phyloP scores from a whole-genome alignment of 2,113 vertebrate genomes.

The Nicator chloris region DNA sequence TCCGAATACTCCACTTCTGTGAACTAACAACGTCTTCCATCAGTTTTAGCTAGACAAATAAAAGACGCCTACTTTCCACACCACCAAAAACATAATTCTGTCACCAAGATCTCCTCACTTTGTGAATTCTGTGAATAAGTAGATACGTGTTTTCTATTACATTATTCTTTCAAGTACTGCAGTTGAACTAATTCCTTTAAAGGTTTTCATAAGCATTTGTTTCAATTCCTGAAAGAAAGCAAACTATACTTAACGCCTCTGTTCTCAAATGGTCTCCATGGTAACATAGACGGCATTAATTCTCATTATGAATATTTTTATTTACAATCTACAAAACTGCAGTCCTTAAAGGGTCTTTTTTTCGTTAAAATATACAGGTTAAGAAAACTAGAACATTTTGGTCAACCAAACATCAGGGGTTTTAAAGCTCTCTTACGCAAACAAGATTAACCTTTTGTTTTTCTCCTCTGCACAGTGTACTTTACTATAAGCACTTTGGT shows the following conservation, averaged over 20 bases:
- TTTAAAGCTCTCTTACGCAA: neutral
- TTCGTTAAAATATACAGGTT: constrained; percentile 12
- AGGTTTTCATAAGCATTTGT: neutral
- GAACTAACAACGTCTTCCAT: neutral
- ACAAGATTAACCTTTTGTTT: neutral
- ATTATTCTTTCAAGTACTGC: neutral
- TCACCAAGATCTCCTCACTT: neutral
- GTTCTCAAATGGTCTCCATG: constrained; percentile 33
- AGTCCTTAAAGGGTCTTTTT: neutral
- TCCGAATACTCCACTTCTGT: neutral
- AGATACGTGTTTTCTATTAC: neutral
- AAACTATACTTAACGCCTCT: constrained; percentile 26
- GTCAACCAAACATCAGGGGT: neutral
- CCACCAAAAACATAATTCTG: neutral
- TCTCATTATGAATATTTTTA: constrained; percentile 11
- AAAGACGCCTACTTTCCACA: neutral
- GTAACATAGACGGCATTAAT: constrained; percentile 22
- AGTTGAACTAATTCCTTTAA: neutral
- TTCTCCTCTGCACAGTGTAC: neutral
- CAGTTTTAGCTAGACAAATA: neutral
- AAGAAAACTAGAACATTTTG: neutral
- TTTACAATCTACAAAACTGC: constrained; percentile 1
- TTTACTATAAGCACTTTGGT: neutral
- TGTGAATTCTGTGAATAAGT: neutral
- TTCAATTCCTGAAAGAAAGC: neutral